Conservation (phyloP, 37 sponge, comb jelly and placozoan genomes). For the Aplysina aerophoba region DNA sequence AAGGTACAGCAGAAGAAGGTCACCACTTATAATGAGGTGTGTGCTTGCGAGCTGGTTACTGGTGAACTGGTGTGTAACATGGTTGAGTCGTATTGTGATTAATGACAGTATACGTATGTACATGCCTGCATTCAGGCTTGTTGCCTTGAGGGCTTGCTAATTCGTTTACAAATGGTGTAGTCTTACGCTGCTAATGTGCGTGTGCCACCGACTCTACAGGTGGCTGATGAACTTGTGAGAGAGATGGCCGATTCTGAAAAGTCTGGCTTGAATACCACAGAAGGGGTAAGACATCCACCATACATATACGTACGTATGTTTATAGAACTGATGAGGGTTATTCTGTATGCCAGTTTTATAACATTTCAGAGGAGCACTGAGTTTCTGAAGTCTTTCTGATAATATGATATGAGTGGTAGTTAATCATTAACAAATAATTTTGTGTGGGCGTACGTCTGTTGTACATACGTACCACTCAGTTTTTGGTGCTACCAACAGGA, state of each 20-base stretch:
- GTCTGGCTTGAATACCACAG: not conserved
- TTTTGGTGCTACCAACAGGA: no score
- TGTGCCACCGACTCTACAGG: slow-evolving; percentile 47
- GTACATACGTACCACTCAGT: no score
- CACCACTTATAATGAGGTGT: slow-evolving; percentile 94
- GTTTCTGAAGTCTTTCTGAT: no score
- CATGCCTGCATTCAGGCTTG: not conserved
- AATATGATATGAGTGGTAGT: no score
- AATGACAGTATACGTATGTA: not conserved
- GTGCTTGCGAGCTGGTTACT: not conserved
- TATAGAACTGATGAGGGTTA: no score
- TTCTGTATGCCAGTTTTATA: no score
- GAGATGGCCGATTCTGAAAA: slow-evolving; percentile 82
- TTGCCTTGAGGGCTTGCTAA: not conserved
- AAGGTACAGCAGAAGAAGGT: slow-evolving; percentile 92
- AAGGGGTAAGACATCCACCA: no score
- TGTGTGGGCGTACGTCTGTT: no score
- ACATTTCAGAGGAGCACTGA: no score
- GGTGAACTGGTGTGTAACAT: not conserved
- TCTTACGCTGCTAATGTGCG: not conserved
- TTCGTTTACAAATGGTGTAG: not conserved
- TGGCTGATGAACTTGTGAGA: slow-evolving; percentile 96
- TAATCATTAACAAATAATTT: no score
- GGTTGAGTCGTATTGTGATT: no score
- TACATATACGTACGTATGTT: no score